phyloP scores from a whole-genome alignment of 2,797 vertebrate species.

The Enteromius argenteus region DNA sequence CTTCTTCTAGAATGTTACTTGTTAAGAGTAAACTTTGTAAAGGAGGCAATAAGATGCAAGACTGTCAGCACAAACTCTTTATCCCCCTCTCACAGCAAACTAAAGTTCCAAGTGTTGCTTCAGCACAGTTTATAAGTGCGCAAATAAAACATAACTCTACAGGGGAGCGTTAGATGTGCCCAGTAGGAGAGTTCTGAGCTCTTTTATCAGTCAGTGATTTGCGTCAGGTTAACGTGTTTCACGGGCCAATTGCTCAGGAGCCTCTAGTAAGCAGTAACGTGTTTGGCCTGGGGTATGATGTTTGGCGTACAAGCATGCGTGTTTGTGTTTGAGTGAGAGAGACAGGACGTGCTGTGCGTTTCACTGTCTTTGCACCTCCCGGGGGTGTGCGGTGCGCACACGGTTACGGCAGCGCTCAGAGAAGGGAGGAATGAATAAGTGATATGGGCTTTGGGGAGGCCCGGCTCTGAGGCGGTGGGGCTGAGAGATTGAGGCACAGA shows the following conservation, averaged over 20 bases:
- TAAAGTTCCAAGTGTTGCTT: neutral
- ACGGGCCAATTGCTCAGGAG: conserved; percentile 21
- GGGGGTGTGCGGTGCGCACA: neutral
- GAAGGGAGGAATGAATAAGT: conserved; percentile 54
- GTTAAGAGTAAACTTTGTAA: neutral
- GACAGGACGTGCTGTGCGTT: conserved; percentile 26
- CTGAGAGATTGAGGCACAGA: conserved; percentile 20
- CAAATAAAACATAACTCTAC: conserved; percentile 36
- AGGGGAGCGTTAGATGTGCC: conserved; percentile 16
- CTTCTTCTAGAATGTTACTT: neutral
- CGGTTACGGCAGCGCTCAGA: conserved; percentile 1
- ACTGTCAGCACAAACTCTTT: neutral
- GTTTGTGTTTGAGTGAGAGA: conserved; percentile 38
- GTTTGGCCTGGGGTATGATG: conserved; percentile 25
- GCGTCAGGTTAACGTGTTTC: conserved; percentile 26
- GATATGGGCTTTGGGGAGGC: conserved; percentile 46
- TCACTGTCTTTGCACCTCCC: conserved; percentile 23
- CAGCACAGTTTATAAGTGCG: conserved; percentile 14
- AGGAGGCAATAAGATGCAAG: neutral
- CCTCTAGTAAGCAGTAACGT: conserved; percentile 6
- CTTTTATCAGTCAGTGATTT: conserved; percentile 46
- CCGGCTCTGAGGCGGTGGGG: conserved; percentile 1
- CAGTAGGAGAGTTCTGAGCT: conserved; percentile 27
- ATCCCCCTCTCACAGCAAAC: neutral
- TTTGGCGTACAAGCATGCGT: neutral